Conservation (phyloP, 2,113 vertebrate species). For the Solenodon paradoxus region DNA sequence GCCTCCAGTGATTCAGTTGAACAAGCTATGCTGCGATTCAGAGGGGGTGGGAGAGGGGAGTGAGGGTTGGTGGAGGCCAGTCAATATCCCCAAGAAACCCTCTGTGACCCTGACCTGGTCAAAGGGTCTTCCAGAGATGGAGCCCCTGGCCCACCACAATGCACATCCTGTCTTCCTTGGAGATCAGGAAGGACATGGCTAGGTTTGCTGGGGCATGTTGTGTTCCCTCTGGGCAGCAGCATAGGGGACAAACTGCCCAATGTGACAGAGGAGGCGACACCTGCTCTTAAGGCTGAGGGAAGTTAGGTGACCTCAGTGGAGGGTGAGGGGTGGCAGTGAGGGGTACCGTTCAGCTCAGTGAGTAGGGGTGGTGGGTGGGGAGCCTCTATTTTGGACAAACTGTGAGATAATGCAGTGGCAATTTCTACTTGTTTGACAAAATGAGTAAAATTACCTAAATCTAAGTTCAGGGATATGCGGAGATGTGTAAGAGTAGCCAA, state of each 20-base stretch:
- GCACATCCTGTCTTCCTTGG: too few relatives aligned
- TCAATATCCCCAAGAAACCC: not conserved
- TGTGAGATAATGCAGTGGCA: not conserved
- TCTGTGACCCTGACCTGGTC: not conserved
- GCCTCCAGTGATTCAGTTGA: not conserved
- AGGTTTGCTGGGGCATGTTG: not conserved
- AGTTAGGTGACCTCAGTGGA: not conserved
- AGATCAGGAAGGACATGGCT: not conserved
- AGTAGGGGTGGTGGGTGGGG: not conserved
- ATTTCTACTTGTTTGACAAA: not conserved
- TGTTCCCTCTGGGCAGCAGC: fast-evolving
- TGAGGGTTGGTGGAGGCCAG: too few relatives aligned
- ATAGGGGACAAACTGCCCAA: not conserved
- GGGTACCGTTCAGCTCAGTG: not conserved
- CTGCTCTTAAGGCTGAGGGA: not conserved
- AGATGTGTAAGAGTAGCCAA: not conserved
- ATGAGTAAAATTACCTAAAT: not conserved
- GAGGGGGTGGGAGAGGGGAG: not conserved
- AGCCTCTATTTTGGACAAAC: not conserved
- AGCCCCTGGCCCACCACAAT: too few relatives aligned
- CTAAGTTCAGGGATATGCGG: not conserved
- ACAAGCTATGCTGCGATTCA: not conserved
- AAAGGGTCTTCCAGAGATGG: not conserved
- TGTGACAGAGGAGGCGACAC: not conserved
- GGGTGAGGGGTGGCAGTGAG: too few relatives aligned